These are phyloP conservation scores for Sebastes goodei DNA, from an alignment of 2,797 vertebrate genomes.

Conservation along the genomic window DNA sequence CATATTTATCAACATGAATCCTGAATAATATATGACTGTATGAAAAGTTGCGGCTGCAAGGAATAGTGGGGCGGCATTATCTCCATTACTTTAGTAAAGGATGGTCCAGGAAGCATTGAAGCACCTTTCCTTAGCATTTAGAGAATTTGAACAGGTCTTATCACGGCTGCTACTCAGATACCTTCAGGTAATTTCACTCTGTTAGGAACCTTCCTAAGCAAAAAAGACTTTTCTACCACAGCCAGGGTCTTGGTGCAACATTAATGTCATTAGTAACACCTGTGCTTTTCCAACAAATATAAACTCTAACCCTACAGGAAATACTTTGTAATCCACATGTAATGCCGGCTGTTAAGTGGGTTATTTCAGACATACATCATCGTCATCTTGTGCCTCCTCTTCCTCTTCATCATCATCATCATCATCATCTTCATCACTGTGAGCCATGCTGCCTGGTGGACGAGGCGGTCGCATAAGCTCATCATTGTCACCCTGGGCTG, in stretches of 20 bases:
- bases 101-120: no score
- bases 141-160: no score
- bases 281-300: background rate
- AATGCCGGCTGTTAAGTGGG: background rate
- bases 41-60: no score
- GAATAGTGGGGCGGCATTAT: no score
- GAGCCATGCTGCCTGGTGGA: slow-evolving; percentile 79
- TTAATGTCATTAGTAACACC: background rate
- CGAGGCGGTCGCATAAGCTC: slow-evolving; percentile 85
- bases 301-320: background rate
- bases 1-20: no score
- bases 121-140: no score
- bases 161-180: no score
- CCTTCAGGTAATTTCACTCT: fast-evolving
- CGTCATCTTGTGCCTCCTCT: slow-evolving; percentile 67
- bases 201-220: no score
- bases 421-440: slow-evolving; percentile 80
- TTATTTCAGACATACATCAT: slow-evolving; percentile 71
- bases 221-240: fast-evolving
- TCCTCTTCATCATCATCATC: slow-evolving; percentile 17
- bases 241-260: background rate
- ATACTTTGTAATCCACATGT: background rate
- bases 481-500: slow-evolving; percentile 63
- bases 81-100: no score
- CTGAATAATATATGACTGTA: no score